These are phyloP conservation scores for Borostomias antarcticus DNA, from an alignment of 2,797 vertebrate species.

Conservation along the genomic window DNA sequence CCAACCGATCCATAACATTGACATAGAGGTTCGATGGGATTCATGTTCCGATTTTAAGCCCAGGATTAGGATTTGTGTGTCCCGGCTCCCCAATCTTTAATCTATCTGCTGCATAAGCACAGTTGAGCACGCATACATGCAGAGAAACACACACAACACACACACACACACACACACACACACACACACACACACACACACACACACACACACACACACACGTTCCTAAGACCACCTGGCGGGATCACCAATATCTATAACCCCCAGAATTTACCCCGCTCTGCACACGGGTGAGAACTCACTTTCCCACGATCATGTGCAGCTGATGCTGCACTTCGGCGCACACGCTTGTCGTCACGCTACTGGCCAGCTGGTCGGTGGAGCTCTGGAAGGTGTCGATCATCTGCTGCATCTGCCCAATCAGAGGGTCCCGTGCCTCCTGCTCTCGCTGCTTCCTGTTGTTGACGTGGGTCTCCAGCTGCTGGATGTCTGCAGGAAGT, in stretches of 20 bases:
- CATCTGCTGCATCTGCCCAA: constrained; percentile 89
- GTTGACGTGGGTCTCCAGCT: constrained; percentile 91
- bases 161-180: constrained; percentile 12
- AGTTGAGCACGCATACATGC: too few species aligned
- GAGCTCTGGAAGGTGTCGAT: constrained; percentile 84
- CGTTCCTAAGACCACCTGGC: too few species aligned
- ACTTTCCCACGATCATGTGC: constrained; percentile 93
- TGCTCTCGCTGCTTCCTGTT: constrained; percentile 87
- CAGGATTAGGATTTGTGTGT: constrained; percentile 48
- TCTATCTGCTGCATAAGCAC: too few species aligned
- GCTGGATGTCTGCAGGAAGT: constrained; percentile 83
- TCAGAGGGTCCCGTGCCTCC: constrained; percentile 84
- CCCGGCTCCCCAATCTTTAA: too few species aligned
- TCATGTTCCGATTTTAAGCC: constrained; percentile 64
- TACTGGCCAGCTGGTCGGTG: constrained; percentile 87
- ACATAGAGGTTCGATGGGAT: constrained; percentile 60
- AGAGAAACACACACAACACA: too few species aligned
- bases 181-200: not conserved
- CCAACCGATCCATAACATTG: constrained; percentile 49
- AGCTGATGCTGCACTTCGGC: constrained; percentile 94
- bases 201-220: not conserved
- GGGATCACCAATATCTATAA: not conserved
- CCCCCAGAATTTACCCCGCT: not conserved
- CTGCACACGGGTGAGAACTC: too few species aligned
- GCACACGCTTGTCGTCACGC: constrained; percentile 81